Conservation (phyloP, 2,888 invertebrate species). For the Phorcus lineatus region DNA sequence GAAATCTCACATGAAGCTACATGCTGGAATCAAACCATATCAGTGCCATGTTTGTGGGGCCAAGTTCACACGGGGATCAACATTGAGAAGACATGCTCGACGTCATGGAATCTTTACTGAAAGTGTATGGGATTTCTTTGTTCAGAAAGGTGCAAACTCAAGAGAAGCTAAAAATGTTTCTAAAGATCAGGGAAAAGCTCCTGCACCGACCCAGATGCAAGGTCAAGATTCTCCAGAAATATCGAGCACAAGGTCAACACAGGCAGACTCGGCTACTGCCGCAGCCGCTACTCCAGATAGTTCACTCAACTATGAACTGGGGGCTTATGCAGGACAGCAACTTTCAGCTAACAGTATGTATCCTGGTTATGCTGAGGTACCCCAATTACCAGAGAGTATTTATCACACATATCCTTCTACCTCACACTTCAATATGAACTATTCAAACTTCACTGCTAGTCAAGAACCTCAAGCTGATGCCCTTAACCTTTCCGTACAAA, state of each 20-base stretch:
- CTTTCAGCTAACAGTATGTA: slow-evolving; percentile 46
- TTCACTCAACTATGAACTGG: slow-evolving; percentile 27
- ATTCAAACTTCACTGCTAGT: slow-evolving; percentile 44
- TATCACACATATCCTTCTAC: slow-evolving; percentile 32
- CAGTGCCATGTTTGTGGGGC: slow-evolving; percentile 68
- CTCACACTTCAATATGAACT: slow-evolving; percentile 17
- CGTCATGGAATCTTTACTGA: slow-evolving; percentile 64
- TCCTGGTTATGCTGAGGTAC: slow-evolving; percentile 42
- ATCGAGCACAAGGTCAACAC: slow-evolving; percentile 16
- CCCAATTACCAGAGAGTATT: slow-evolving; percentile 16
- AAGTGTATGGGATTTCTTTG: slow-evolving; percentile 62
- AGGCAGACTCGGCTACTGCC: neutral
- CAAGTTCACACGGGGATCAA: slow-evolving; percentile 69
- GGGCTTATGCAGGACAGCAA: slow-evolving; percentile 29
- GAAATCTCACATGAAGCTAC: slow-evolving; percentile 70
- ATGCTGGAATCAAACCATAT: slow-evolving; percentile 68
- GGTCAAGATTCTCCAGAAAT: slow-evolving; percentile 13
- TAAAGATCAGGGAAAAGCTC: neutral
- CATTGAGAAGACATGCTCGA: slow-evolving; percentile 65
- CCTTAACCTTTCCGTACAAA: slow-evolving; percentile 58
- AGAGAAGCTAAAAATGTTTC: neutral
- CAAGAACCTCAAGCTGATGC: slow-evolving; percentile 62
- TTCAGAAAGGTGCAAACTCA: slow-evolving; percentile 31
- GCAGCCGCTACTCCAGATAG: slow-evolving; percentile 28
- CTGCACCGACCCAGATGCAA: neutral